Base-by-base conservation (phyloP, 2,797 vertebrate genomes). In the Calcarius lapponicus region DNA sequence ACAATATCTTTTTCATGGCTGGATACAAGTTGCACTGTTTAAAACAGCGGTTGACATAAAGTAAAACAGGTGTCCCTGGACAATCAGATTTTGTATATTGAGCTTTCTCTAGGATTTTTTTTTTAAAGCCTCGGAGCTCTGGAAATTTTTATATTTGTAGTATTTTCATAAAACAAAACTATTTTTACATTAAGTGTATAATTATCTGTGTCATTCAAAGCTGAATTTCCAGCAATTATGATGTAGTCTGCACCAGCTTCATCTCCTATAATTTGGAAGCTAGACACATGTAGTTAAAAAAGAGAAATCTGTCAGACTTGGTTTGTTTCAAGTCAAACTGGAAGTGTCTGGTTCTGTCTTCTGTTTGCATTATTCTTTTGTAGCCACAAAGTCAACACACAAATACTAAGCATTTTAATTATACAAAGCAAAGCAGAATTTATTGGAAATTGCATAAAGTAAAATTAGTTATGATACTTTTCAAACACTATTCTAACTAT, bases 151-250 rank as follows among this genome's bases (percentile, higher is more conserved):
- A 19, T 7, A 29, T 78, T 92, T 67, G 15, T 48, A 40, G 21
- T 61, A 14, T 53, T 64, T 38, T n/a, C 9, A 16, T 50, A 6
- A 65, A 72, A 70, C 20, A 88, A 32, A 51, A n/a, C 17, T 69
- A 38, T 24, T 3, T 0, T 58, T 73, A 25, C 1, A 0, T 57
- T 57, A 53, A 3, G 40, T 80, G 32, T 31, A 6, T 79, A 53
- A 50, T 76, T 50, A 58, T 11, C 11, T 32, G 1, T 61, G 20
- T 64, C 5, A 36, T 64, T 92, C 38, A 84, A 34, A 72, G 17
- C 8, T 75, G 47, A 81, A 47, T 64, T 80, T 95, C 31, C 20
- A 57, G 38, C 71, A 80, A 38, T 45, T 16, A 8, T 29, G 2
- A 16, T 74, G 13, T 34, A 48, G 14, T 80, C 43, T 71, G 16